Base-by-base conservation (phyloP, 1,140 invertebrate genomes). In the Drosophila subpulchrella region DNA sequence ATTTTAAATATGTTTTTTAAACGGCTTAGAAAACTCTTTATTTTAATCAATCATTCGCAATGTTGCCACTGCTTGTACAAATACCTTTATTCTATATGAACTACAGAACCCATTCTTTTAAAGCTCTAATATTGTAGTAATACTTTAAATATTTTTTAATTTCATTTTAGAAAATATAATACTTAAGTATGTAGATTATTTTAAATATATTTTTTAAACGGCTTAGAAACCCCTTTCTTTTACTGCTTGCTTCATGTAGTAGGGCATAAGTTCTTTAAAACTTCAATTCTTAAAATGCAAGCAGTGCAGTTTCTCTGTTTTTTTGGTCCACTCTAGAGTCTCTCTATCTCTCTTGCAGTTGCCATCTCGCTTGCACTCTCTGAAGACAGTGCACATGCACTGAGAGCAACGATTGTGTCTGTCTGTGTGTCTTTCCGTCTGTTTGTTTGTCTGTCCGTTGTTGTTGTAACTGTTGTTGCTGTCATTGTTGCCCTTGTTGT, bases 331-430 rank as follows among this genome's bases (percentile, higher is more conserved):
- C 60, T 67, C 36, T 50, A 68, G 8, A 17, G 4, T 11, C 44
- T 36, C 42, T n/a, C 4, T 34, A 6, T 11, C 30, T 36, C 34
- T 50, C 4, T 15, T n/a, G 0, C 53, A 20, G 20, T 2, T 20
- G 20, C 20, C 20, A 20, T 5, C 34, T 46, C 41, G 24, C 34
- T n/a, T 11, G n/a, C 30, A 30, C 42, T 51, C 70, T 6, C 8
- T n/a, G 24, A 34, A 50, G 27, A 57, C 51, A 53, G 78, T 85
- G 82, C 78, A 82, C 58, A 78, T 88, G 82, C 82, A 88, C 83
- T 88, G 78, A 50, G 78, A 62, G 48, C 30, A 51, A 24, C 65
- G 61, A 66, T 68, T 68, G 46, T 15, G 65, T 68, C 36, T 68
- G 60, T 24, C 46, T 8, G 46, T 81, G 46, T 46, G 15, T 20